Conservation (phyloP, 1,140 invertebrate species). For the Thaumatotibia leucotreta region DNA sequence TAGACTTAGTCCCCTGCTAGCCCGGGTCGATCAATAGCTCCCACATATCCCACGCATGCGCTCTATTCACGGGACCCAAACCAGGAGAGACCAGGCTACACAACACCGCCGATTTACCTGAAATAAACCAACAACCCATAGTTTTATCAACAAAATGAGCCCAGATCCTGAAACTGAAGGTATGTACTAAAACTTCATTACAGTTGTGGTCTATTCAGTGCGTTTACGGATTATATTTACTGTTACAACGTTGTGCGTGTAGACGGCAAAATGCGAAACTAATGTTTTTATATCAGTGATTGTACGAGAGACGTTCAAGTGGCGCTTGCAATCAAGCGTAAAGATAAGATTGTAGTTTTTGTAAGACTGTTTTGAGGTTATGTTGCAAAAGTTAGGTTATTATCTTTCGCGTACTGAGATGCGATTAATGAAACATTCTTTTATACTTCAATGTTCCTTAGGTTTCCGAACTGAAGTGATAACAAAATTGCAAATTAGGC, state of each 20-base stretch:
- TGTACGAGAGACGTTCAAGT: background rate
- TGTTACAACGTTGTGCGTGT: background rate
- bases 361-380: background rate
- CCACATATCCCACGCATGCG: background rate
- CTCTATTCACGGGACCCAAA: background rate
- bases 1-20: background rate
- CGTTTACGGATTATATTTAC: background rate
- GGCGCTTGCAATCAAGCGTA: background rate
- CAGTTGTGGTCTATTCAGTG: background rate
- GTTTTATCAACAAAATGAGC: background rate
- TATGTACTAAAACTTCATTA: background rate
- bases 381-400: background rate
- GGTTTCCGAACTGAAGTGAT: no score
- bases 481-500: no score
- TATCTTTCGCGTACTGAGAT: background rate
- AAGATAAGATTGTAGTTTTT: background rate
- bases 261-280: background rate
- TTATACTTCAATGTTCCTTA: background rate
- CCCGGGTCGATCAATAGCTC: slow-evolving; percentile 5
- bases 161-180: slow-evolving; percentile 7
- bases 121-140: background rate
- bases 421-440: background rate
- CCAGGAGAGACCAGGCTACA: background rate
- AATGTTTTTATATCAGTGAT: background rate
- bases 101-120: background rate